Evolutionary conservation across 2,113 vertebrate genomes (phyloP).

Genomic region (Paramormyrops kingsleyae): DNA sequence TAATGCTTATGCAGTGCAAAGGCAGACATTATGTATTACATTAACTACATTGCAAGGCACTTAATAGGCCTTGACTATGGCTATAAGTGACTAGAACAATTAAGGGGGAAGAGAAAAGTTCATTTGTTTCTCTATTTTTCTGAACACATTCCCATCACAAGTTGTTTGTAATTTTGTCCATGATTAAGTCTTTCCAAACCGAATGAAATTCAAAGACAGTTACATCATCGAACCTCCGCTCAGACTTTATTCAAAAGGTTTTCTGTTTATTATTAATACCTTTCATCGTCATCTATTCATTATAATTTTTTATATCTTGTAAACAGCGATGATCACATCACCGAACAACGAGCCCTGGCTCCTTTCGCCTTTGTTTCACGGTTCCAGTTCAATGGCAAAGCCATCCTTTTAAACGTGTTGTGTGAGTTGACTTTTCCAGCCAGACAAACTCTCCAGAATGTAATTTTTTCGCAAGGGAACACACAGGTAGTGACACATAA

Average conservation of each 20-base stretch:
- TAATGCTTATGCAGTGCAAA: background rate
- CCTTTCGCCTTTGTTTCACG: background rate
- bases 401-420: background rate
- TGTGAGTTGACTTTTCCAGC: background rate
- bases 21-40: background rate
- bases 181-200: conserved; percentile 25
- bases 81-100: background rate
- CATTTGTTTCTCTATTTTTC: conserved; percentile 8
- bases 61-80: background rate
- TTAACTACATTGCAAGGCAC: background rate
- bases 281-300: conserved; percentile 18
- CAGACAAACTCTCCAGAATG: background rate
- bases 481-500: background rate
- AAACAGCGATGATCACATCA: conserved; percentile 19
- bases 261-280: conserved; percentile 16
- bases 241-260: conserved; percentile 10
- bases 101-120: conserved; percentile 5
- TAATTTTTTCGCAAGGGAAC: background rate
- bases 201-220: conserved; percentile 22
- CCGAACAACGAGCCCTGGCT: conserved; percentile 9
- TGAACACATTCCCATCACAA: conserved; percentile 11
- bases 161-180: conserved; percentile 16
- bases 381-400: background rate
- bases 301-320: conserved; percentile 23
- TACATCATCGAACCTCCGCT: conserved; percentile 15